phyloP scores from a whole-genome alignment of 2,888 invertebrate genomes.

The Clunio marinus region DNA sequence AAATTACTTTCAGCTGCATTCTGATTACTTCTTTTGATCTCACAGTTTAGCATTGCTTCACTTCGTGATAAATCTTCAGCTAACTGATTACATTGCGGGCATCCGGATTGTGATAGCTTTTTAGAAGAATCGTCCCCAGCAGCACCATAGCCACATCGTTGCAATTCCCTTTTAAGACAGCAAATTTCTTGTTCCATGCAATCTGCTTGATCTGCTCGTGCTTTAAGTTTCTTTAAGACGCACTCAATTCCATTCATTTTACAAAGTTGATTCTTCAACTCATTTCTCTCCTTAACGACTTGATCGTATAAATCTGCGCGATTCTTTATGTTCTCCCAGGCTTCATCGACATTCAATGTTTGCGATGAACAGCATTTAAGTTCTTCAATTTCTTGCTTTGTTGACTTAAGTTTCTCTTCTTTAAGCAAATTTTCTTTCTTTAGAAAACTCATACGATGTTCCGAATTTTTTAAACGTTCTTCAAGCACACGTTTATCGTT shows the following conservation, averaged over 20 bases:
- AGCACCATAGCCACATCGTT: conserved; percentile 13
- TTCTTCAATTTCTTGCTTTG: not conserved
- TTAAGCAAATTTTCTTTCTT: not conserved
- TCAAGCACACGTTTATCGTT: not conserved
- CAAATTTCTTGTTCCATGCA: conserved; percentile 7
- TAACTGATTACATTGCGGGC: not conserved
- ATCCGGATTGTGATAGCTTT: not conserved
- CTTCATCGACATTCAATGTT: not conserved
- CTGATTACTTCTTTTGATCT: not conserved
- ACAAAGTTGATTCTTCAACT: not conserved
- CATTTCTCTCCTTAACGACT: not conserved
- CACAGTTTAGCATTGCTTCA: not conserved
- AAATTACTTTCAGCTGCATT: conserved; percentile 29
- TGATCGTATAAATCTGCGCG: not conserved
- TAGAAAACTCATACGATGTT: not conserved
- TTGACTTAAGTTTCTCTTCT: not conserved
- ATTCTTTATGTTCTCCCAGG: not conserved
- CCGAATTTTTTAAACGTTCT: not conserved
- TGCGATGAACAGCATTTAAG: not conserved
- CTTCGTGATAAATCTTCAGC: not conserved
- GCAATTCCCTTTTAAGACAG: not conserved
- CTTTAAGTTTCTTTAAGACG: not conserved
- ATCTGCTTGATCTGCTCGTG: conserved; percentile 25
- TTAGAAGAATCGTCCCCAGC: not conserved
- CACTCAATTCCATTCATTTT: not conserved